Conservation (phyloP, 2,888 invertebrate genomes). For the Heliothis peltigera region DNA sequence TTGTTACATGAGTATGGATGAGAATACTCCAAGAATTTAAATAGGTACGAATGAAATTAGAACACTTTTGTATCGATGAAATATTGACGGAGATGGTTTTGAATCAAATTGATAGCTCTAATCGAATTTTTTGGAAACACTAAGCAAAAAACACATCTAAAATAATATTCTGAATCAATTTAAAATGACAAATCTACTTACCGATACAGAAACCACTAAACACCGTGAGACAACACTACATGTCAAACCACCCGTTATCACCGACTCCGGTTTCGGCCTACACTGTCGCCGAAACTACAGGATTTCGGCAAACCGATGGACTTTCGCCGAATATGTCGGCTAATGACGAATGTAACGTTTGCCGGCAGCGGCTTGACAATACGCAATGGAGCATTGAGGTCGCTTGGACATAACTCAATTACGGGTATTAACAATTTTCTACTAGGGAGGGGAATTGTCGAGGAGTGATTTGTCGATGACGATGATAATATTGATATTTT, state of each 20-base stretch:
- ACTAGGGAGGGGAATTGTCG: constrained; percentile 71
- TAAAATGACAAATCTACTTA: constrained; percentile 43
- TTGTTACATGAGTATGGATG: not conserved
- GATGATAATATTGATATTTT: not conserved
- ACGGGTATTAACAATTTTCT: constrained; percentile 87
- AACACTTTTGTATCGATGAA: too few relatives aligned
- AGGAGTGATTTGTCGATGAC: constrained; percentile 62
- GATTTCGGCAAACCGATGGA: constrained; percentile 35
- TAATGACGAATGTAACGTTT: constrained; percentile 60
- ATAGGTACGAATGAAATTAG: too few relatives aligned
- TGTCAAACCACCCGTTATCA: constrained; percentile 53
- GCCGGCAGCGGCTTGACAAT: constrained; percentile 66
- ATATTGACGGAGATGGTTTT: too few relatives aligned
- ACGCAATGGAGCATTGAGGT: constrained; percentile 83
- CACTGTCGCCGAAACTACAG: constrained; percentile 25
- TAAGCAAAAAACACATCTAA: not conserved
- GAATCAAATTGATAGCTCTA: not conserved
- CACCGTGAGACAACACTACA: constrained; percentile 66
- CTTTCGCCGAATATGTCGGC: constrained; percentile 38
- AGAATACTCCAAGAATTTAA: too few relatives aligned
- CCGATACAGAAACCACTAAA: constrained; percentile 46
- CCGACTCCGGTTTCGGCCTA: constrained; percentile 24
- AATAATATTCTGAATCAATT: not conserved
- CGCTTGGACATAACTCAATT: constrained; percentile 87
- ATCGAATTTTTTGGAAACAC: not conserved